Evolutionary conservation across 2,888 invertebrate genomes (phyloP).

Genomic region (Leucania comma): DNA sequence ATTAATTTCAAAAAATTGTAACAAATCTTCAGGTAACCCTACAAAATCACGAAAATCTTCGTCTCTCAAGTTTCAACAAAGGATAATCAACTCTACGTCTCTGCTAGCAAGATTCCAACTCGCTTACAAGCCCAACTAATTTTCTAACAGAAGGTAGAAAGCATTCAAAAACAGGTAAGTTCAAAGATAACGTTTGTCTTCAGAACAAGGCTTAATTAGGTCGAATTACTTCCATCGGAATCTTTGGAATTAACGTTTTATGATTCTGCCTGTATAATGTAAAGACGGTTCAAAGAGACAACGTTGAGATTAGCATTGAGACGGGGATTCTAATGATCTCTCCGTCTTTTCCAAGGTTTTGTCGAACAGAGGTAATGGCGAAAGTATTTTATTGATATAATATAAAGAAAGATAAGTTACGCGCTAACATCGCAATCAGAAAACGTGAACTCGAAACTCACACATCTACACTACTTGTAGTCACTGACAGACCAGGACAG

Average conservation of each 20-base stretch:
- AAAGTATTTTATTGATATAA: too few relatives aligned
- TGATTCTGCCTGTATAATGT: conserved; percentile 47
- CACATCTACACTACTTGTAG: too few relatives aligned
- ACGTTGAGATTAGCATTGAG: conserved; percentile 29
- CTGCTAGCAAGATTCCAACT: conserved; percentile 47
- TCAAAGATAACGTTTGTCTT: conserved; percentile 87
- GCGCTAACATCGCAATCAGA: too few relatives aligned
- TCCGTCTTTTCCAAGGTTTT: conserved; percentile 18
- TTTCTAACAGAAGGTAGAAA: conserved; percentile 71
- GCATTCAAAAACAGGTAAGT: conserved; percentile 82
- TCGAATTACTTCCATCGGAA: conserved; percentile 76
- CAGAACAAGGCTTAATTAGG: conserved; percentile 84
- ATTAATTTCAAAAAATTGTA: too few relatives aligned
- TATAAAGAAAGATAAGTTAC: too few relatives aligned
- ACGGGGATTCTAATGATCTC: conserved; percentile 16
- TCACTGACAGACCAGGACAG: too few relatives aligned
- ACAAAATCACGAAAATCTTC: conserved; percentile 71
- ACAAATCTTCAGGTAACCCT: conserved; percentile 51
- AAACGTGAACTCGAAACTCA: too few relatives aligned
- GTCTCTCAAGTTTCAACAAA: conserved; percentile 56
- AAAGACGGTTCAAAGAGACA: conserved; percentile 49
- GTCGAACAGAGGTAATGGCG: background rate
- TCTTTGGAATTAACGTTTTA: conserved; percentile 65
- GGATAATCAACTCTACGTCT: conserved; percentile 57
- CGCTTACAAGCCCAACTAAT: background rate